These are phyloP conservation scores for Trachops cirrhosus DNA, from an alignment of 2,797 vertebrate species.

Conservation along the genomic window DNA sequence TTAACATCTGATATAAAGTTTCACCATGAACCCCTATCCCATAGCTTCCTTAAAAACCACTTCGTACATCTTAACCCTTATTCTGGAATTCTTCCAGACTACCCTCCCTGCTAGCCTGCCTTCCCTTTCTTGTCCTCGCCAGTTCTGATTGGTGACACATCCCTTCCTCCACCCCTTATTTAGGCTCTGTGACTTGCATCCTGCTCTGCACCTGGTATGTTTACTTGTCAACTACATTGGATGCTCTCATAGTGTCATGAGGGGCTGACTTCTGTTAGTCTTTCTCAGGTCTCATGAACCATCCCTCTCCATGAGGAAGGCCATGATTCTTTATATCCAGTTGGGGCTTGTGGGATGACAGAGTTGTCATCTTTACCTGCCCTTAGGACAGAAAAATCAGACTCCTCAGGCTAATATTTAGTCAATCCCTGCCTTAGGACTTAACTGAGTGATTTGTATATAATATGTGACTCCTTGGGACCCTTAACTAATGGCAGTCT, in stretches of 20 bases:
- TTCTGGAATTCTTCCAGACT: constrained; percentile 7
- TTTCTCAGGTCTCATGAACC: background rate
- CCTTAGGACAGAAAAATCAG: background rate
- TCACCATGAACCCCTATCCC: background rate
- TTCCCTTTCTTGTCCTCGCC: background rate
- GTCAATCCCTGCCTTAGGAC: background rate
- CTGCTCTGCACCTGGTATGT: background rate
- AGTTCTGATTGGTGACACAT: background rate
- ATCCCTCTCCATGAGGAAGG: background rate
- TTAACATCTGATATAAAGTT: background rate
- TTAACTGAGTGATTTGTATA: background rate
- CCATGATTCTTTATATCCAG: background rate
- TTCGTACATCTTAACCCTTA: background rate
- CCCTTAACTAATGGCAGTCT: background rate
- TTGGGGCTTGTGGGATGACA: background rate
- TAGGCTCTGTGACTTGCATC: background rate
- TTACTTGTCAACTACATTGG: background rate
- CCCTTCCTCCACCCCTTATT: background rate
- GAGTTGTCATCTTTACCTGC: background rate
- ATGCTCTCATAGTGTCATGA: background rate
- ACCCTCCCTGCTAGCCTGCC: background rate
- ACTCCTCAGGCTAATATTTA: background rate
- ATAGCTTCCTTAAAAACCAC: background rate
- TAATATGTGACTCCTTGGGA: background rate
- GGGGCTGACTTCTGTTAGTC: background rate